A percentile compares a stretch with the other conserved stretches of the same genome.
These are phyloP conservation scores for Eupithecia inturbata DNA, from an alignment of 2,888 invertebrate species.

Conservation along the genomic window DNA sequence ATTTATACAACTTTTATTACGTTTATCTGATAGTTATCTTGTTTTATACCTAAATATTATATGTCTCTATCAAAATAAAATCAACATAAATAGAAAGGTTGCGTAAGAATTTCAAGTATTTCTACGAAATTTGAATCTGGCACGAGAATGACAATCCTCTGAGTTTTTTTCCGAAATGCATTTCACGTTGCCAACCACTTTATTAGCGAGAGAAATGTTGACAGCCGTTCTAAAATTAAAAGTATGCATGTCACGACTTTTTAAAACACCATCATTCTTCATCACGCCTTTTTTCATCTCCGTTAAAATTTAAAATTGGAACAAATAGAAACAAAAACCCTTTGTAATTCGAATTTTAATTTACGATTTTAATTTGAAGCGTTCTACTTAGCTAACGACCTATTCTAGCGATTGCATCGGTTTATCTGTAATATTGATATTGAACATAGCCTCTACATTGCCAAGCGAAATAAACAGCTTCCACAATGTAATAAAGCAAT, in stretches of 20 bases:
- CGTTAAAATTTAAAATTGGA: conserved; percentile 3
- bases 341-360: too few relatives aligned
- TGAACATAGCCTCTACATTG: not conserved
- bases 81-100: conserved; percentile 17
- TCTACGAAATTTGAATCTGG: conserved; percentile 17
- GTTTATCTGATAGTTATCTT: conserved; percentile 27
- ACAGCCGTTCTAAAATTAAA: conserved; percentile 24
- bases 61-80: conserved; percentile 35
- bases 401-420: not conserved
- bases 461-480: conserved; percentile 7
- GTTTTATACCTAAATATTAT: conserved; percentile 32
- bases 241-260: conserved; percentile 14
- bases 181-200: conserved; percentile 26
- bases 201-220: conserved; percentile 20
- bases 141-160: conserved; percentile 14
- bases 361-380: not conserved
- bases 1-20: conserved; percentile 41
- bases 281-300: not conserved
- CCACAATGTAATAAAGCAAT: conserved; percentile 43
- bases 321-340: not conserved
- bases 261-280: conserved; percentile 16
- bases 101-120: conserved; percentile 17
- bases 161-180: conserved; percentile 24
- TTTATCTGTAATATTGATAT: not conserved
- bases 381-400: not conserved